A percentile compares a stretch with the other conserved stretches of the same genome.
Conservation (phyloP, 2,113 vertebrate genomes). For the Clarias batrachus region DNA sequence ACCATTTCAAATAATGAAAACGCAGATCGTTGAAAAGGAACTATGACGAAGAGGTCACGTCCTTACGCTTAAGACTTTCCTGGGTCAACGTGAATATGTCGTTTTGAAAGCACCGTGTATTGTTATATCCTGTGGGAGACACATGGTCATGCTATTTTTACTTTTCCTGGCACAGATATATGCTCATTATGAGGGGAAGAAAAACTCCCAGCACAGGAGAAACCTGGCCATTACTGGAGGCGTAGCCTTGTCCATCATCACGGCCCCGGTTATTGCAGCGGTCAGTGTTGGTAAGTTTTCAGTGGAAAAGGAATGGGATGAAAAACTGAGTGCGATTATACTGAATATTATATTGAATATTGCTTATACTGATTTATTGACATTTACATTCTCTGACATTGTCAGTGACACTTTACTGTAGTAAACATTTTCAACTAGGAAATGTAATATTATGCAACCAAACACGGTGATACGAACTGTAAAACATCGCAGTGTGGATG, state of each 20-base stretch:
- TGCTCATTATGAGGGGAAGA: constrained; percentile 93
- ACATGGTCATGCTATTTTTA: not conserved
- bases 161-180: constrained; percentile 80
- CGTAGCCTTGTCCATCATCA: constrained; percentile 93
- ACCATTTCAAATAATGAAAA: not conserved
- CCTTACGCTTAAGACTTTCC: not conserved
- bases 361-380: too few species aligned
- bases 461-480: not conserved
- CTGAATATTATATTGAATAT: not conserved
- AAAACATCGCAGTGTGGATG: not conserved
- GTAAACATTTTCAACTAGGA: not conserved
- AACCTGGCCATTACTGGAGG: constrained; percentile 97
- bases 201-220: constrained; percentile 89
- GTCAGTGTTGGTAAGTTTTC: constrained; percentile 89
- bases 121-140: not conserved
- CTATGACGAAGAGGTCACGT: not conserved
- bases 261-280: constrained; percentile 93
- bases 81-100: not conserved
- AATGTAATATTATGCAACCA: not conserved
- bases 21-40: not conserved
- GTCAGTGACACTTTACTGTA: not conserved
- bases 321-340: not conserved
- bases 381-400: too few species aligned
- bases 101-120: not conserved
- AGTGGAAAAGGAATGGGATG: not conserved